Percentiles rank a stretch among this genome's conserved stretches.
Evolutionary conservation across 2,113 vertebrate species (phyloP).

Genomic region (Brachyhypopomus gauderio): DNA sequence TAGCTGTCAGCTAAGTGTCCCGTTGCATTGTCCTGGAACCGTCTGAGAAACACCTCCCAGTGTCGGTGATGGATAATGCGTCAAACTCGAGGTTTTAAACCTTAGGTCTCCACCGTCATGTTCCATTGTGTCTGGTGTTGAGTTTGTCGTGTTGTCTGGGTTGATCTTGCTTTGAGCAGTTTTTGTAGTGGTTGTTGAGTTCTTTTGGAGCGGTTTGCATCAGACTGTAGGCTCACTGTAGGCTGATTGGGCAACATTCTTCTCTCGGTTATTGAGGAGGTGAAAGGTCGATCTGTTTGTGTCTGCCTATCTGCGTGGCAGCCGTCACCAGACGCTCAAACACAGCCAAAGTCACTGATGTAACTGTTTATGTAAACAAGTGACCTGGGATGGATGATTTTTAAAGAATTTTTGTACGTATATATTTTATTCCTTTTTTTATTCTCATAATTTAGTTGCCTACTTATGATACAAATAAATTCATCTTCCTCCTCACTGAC

Average conservation of each 20-base stretch:
- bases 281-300: slow-evolving; percentile 20
- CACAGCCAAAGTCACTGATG: neutral
- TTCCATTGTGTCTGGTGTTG: neutral
- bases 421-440: neutral
- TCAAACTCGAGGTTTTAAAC: neutral
- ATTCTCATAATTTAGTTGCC: neutral
- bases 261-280: slow-evolving; percentile 18
- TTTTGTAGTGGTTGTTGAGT: neutral
- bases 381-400: neutral
- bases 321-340: neutral
- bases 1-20: slow-evolving; percentile 3
- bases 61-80: neutral
- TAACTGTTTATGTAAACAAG: neutral
- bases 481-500: neutral
- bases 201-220: neutral
- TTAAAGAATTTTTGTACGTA: neutral
- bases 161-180: slow-evolving; percentile 2
- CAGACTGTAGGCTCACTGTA: neutral
- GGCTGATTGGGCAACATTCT: neutral
- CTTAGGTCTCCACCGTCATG: neutral
- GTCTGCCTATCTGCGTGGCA: slow-evolving; percentile 6
- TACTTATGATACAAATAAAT: slow-evolving; percentile 31
- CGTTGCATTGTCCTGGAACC: neutral
- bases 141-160: neutral
- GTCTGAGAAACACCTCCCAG: neutral